Conservation (phyloP, 2,113 vertebrate species). For the Struthidea cinerea region DNA sequence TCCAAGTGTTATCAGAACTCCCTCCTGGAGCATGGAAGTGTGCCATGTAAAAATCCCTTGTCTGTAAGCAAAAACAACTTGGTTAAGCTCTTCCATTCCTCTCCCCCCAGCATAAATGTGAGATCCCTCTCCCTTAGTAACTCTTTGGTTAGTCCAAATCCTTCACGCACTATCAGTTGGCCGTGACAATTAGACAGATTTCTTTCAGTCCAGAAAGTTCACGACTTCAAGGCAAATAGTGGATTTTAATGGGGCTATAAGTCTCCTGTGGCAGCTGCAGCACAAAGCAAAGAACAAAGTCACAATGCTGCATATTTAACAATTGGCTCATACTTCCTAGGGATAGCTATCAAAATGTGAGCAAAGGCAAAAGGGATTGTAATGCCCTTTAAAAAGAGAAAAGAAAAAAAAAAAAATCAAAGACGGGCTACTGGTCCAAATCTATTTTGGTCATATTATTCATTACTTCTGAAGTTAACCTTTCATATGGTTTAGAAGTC, state of each 20-base stretch:
- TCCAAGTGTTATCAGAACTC: background rate
- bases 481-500: background rate
- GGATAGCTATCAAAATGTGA: conserved; percentile 10
- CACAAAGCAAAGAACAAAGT: conserved; percentile 39
- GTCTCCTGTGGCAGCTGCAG: conserved; percentile 8
- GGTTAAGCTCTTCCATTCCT: background rate
- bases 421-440: background rate
- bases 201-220: background rate
- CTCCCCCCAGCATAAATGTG: background rate
- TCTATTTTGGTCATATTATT: conserved; percentile 16
- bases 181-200: background rate
- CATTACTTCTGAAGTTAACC: conserved; percentile 19
- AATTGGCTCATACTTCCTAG: conserved; percentile 24
- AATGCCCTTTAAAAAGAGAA: background rate
- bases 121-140: background rate
- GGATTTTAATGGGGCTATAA: conserved; percentile 20
- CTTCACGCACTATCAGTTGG: background rate
- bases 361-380: background rate
- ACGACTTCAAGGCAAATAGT: background rate
- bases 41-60: background rate
- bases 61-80: background rate
- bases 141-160: background rate
- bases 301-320: background rate
- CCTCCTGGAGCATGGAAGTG: background rate
- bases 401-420: background rate